phyloP scores from a whole-genome alignment of 2,797 vertebrate genomes.

The Glyptemys insculpta region DNA sequence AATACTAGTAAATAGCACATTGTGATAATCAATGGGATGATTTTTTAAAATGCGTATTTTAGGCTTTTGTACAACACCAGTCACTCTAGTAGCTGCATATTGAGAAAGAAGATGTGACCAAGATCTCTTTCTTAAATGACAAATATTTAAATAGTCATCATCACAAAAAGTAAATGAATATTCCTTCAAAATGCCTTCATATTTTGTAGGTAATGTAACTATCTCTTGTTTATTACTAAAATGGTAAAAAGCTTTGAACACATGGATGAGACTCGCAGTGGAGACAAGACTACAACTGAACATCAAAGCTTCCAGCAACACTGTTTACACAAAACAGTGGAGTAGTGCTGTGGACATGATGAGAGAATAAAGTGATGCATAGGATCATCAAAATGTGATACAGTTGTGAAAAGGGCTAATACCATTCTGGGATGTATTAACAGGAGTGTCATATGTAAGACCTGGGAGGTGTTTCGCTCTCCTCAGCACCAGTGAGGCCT shows the following conservation, averaged over 20 bases:
- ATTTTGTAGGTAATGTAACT: constrained; percentile 37
- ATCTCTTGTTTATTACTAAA: background rate
- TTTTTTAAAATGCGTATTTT: constrained; percentile 58
- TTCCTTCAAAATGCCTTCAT: constrained; percentile 25
- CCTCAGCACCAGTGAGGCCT: background rate
- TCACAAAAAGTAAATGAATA: background rate
- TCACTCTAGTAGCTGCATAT: background rate
- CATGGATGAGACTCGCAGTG: background rate
- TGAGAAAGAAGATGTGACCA: background rate
- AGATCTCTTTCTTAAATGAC: background rate
- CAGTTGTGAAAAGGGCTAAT: background rate
- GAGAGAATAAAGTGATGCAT: background rate
- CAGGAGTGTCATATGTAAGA: no score
- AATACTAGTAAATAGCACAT: constrained; percentile 55
- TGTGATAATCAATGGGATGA: constrained; percentile 65
- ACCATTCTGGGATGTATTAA: background rate
- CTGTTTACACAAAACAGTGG: constrained; percentile 4
- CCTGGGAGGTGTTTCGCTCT: no score
- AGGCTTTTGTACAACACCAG: constrained; percentile 22
- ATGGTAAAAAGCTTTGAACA: constrained; percentile 22
- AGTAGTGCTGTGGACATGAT: background rate
- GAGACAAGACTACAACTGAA: background rate
- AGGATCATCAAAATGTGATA: background rate
- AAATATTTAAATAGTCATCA: background rate
- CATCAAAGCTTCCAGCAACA: background rate